Base-by-base conservation (phyloP, 2,113 vertebrate species). In the Rafetus swinhoei region DNA sequence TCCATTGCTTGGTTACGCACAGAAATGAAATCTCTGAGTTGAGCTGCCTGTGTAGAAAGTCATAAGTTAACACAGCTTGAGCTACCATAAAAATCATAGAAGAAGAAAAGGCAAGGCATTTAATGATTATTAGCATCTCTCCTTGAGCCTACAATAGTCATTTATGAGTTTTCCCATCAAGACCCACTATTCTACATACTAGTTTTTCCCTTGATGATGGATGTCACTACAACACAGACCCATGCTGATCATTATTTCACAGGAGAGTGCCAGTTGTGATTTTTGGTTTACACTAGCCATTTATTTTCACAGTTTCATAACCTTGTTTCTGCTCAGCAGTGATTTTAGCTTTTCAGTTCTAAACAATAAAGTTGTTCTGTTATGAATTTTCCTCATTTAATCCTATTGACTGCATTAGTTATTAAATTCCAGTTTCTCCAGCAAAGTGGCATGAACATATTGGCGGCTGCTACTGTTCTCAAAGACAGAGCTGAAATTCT, bases 1-100 rank as follows among this genome's bases (percentile, higher is more conserved):
- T 93, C 95, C 95, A 98, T 95, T 87, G 98, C 98, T 92, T 98
- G 89, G 54, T 98, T 97, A 85, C 84, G 74, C 10, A 97, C 93
- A 54, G 81, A 95, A 27, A 94, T 95, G 88, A 98, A 98, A 96
- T 98, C 95, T 93, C 95, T 90, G 65, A 96, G 91, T 82, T 96
- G 90, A 69, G 80, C 82, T 85, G 87, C 88, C 96, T 87, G 6
- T 97, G 93, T 77, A 92, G 77, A 91, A 93, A 93, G 45, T 65
- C 18, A 81, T 86, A 53, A 88, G 25, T 56, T 94, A 93, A 90
- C 7, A 89, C 54, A 80, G 32, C 77, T 80, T 89, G 54, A 92
- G 53, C 13, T 76, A 79, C 81, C 22, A 62, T 21, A 85, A 25
- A 81, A 60, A 74, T 35, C 21, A 87, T 3, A 82, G 62, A 85